Conservation (phyloP, 2,797 vertebrate genomes). For the Pseudotriccus pelzelni region DNA sequence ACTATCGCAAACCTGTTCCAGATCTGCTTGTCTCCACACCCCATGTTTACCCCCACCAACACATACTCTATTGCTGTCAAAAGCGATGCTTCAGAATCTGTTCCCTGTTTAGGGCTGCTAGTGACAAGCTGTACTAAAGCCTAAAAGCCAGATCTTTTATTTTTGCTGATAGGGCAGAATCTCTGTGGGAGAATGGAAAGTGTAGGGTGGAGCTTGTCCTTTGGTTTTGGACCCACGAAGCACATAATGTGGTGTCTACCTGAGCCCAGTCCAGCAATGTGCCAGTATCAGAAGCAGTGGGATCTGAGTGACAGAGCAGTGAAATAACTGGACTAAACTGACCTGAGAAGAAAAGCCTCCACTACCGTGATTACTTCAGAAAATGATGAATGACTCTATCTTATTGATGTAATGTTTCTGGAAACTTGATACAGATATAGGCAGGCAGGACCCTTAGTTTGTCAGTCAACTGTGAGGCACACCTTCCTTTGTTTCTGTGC, state of each 20-base stretch:
- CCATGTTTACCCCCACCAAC: not conserved
- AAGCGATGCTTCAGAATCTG: not conserved
- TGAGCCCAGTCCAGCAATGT: not conserved
- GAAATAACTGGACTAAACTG: not conserved
- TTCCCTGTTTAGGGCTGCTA: not conserved
- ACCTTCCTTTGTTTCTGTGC: not conserved
- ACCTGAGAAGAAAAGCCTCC: not conserved
- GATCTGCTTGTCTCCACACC: not conserved
- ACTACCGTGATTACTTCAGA: not conserved
- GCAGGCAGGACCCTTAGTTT: not conserved
- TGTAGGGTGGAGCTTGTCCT: not conserved
- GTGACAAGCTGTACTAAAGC: not conserved
- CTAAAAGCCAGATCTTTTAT: not conserved
- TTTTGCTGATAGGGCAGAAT: not conserved
- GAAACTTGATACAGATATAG: not conserved
- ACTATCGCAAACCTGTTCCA: not conserved
- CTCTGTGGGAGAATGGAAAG: not conserved
- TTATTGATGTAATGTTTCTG: not conserved
- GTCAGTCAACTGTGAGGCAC: not conserved
- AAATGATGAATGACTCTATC: not conserved
- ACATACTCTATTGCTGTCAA: not conserved
- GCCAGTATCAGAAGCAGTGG: not conserved
- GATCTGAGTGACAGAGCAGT: not conserved
- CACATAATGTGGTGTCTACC: not conserved
- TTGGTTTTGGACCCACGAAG: not conserved